Conservation (phyloP, 1,140 invertebrate species). For the Choristoneura fumiferana region DNA sequence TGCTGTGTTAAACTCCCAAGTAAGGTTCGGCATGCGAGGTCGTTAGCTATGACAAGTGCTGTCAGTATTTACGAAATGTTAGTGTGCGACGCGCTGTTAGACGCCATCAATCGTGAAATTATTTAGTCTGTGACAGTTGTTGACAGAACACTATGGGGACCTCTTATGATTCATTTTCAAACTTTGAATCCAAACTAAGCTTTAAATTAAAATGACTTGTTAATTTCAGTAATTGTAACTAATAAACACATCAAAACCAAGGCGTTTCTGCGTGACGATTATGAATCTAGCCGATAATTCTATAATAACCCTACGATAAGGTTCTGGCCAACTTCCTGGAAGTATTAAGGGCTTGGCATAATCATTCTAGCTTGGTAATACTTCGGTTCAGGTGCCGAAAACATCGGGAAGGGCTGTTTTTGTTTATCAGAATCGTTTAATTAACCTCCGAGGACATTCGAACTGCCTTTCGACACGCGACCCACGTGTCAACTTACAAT, state of each 20-base stretch:
- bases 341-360: background rate
- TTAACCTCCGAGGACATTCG: slow-evolving; percentile 25
- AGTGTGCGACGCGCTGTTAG: background rate
- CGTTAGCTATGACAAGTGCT: slow-evolving; percentile 23
- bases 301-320: background rate
- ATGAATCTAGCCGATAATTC: background rate
- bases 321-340: background rate
- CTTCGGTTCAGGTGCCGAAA: background rate
- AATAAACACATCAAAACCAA: background rate
- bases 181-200: no score
- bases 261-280: background rate
- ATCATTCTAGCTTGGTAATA: background rate
- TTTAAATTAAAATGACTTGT: no score
- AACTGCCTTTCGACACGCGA: slow-evolving; percentile 25
- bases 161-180: no score
- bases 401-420: slow-evolving; percentile 27
- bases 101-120: no score
- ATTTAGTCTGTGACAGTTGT: no score
- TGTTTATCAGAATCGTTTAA: slow-evolving; percentile 37
- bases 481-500: slow-evolving; percentile 17
- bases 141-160: no score
- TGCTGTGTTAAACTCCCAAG: slow-evolving; percentile 43
- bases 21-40: slow-evolving; percentile 35
- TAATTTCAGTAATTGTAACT: no score
- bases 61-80: background rate